Evolutionary conservation across 2,797 vertebrate species (phyloP).

Genomic region (Enteromius paludinosus): DNA sequence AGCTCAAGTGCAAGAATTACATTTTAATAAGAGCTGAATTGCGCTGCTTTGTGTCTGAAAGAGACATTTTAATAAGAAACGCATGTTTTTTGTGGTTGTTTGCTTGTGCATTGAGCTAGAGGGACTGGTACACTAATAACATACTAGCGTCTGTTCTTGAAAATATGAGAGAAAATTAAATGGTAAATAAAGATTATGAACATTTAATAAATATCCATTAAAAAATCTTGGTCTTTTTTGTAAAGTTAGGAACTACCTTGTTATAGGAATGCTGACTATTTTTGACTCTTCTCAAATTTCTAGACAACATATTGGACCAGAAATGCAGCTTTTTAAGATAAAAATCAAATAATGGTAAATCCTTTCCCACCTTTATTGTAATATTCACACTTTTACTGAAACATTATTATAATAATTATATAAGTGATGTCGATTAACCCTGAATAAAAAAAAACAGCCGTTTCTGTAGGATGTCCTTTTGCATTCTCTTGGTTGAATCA

Average conservation of each 20-base stretch:
- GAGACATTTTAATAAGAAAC: constrained; percentile 49
- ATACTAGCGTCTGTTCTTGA: constrained; percentile 38
- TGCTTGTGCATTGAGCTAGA: constrained; percentile 41
- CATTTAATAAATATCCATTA: constrained; percentile 52
- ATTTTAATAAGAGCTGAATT: constrained; percentile 45
- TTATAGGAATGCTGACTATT: background rate
- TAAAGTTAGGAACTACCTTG: background rate
- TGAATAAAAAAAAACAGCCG: background rate
- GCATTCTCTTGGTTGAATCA: background rate
- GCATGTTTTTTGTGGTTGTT: constrained; percentile 46
- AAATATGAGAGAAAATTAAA: constrained; percentile 33
- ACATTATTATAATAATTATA: background rate
- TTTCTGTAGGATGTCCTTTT: background rate
- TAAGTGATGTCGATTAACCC: background rate
- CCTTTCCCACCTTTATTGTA: background rate
- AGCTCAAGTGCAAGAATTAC: constrained; percentile 19
- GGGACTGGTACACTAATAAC: constrained; percentile 44
- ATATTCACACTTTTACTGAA: background rate
- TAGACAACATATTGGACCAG: background rate
- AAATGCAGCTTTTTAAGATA: background rate
- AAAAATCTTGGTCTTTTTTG: background rate
- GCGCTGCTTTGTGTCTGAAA: constrained; percentile 46
- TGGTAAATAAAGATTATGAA: constrained; percentile 30
- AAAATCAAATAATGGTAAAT: background rate
- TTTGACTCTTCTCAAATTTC: background rate